phyloP scores from a whole-genome alignment of 2,888 invertebrate genomes.

The Dasypolia templi region DNA sequence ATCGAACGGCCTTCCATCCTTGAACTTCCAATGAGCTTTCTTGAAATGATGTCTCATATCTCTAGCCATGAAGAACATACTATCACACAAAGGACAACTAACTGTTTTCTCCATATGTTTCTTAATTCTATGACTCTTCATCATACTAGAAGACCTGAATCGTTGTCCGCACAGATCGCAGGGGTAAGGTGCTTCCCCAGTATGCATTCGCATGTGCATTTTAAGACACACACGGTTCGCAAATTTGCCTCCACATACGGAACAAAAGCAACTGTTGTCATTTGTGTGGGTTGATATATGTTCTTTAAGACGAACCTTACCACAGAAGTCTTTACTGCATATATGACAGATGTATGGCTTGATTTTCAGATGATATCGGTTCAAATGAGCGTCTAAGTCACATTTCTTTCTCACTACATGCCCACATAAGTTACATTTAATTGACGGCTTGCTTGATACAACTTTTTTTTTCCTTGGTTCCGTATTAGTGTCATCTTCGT shows the following conservation, averaged over 20 bases:
- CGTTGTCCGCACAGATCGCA: slow-evolving; percentile 75
- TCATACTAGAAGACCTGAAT: slow-evolving; percentile 75
- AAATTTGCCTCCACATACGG: slow-evolving; percentile 72
- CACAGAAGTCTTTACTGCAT: slow-evolving; percentile 73
- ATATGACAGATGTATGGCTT: slow-evolving; percentile 71
- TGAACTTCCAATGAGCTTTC: slow-evolving; percentile 74
- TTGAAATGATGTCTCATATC: slow-evolving; percentile 78
- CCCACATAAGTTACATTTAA: slow-evolving; percentile 67
- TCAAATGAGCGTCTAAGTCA: slow-evolving; percentile 72
- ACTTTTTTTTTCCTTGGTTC: slow-evolving; percentile 8
- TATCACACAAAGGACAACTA: slow-evolving; percentile 73
- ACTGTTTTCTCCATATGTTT: slow-evolving; percentile 75
- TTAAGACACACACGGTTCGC: slow-evolving; percentile 74
- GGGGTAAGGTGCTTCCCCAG: slow-evolving; percentile 74
- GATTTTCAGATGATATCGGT: slow-evolving; percentile 72
- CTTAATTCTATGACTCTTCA: slow-evolving; percentile 74
- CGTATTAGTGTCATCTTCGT: rapidly evolving
- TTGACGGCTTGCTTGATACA: slow-evolving; percentile 15
- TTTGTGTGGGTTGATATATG: slow-evolving; percentile 69
- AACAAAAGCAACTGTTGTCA: slow-evolving; percentile 68
- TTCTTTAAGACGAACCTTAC: slow-evolving; percentile 69
- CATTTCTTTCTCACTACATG: slow-evolving; percentile 66
- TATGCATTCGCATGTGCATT: slow-evolving; percentile 76
- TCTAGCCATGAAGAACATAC: slow-evolving; percentile 73
- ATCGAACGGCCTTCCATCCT: slow-evolving; percentile 70